Evolutionary conservation across 2,888 invertebrate genomes (phyloP), one percentile per base, ranked within the genome.

Genomic region (Eristalis pertinax): DNA sequence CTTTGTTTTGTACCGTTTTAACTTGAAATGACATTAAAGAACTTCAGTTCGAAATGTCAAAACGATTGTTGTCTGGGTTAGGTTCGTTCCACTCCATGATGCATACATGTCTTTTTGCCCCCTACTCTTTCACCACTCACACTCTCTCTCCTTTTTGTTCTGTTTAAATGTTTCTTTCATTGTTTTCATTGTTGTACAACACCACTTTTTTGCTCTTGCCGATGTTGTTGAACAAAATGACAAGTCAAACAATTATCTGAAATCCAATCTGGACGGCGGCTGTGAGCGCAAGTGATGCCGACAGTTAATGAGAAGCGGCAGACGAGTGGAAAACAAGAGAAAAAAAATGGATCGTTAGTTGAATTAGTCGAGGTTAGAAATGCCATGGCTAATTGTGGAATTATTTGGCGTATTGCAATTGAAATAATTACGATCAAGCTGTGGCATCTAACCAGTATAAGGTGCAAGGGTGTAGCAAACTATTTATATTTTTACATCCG

Each of bases 21-120:
- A 60, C 41, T 74, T 38, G 64, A 41, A 62, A 63, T 74, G 67
- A 13, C 68, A 68, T 68, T 73, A 38, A 38, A 68, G 38, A 80
- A 80, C 80, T 80, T 74, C 38, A 68, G 50, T 50, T 74, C 35
- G 22, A 80, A 80, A 74, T 79, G 74, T 80, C 74, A 80, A 80
- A 80, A 56, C 32, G 43, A 29, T 60, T 50, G 65, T 60, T 64
- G 68, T 80, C 79, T 72, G 67, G 69, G 38, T 56, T 72, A 38
- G 7, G 56, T 70, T 70, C 24, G 29, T 29, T 77, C 35, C 7
- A 56, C 64, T 72, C 70, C 50, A 50, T 50, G 29, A 32, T 43
- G 60, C 60, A 60, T 63, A n/a, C 32, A 26, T 63, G 29, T 13
- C 15, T 63, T 26, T 63, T 32, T 63, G 13, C n/a, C 29, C 32